A percentile compares a stretch with the other conserved stretches of the same genome.
Evolutionary conservation across 1,140 invertebrate genomes (phyloP).

Genomic region (Neuroterus valhalla): DNA sequence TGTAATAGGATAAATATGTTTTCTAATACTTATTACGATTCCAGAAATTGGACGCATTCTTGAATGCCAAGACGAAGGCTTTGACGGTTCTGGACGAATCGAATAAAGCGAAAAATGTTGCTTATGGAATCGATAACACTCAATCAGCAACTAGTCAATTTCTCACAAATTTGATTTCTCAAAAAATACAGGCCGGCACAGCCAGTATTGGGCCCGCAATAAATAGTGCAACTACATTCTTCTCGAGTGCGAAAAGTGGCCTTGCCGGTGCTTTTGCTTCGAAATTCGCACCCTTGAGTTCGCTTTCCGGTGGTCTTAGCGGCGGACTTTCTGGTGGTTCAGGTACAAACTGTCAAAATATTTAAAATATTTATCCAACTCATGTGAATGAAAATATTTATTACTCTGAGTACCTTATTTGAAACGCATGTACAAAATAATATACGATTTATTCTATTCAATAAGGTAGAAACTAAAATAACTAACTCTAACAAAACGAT

Average conservation of each 20-base stretch:
- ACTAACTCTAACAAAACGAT: no score
- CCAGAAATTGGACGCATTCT: constrained; percentile 85
- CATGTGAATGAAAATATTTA: background rate
- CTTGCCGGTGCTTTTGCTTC: constrained; percentile 59
- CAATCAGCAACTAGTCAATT: constrained; percentile 67
- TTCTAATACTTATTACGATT: constrained; percentile 35
- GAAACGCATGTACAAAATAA: no score
- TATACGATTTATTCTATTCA: no score
- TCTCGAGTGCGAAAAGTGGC: constrained; percentile 58
- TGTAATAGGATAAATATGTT: background rate
- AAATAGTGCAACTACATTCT: constrained; percentile 67
- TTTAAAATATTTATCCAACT: background rate
- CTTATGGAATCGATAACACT: constrained; percentile 79
- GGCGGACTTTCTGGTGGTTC: constrained; percentile 52
- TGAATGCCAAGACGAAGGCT: constrained; percentile 84
- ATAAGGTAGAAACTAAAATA: no score
- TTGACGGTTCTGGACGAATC: constrained; percentile 80
- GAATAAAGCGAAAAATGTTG: constrained; percentile 84
- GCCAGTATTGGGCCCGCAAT: constrained; percentile 66
- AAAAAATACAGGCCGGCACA: constrained; percentile 62
- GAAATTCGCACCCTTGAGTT: constrained; percentile 69
- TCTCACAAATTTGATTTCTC: constrained; percentile 58
- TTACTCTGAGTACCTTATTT: background rate
- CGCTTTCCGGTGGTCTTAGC: constrained; percentile 58
- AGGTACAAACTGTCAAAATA: background rate